Evolutionary conservation across 1,140 invertebrate genomes (phyloP), one percentile per base, ranked within the genome.

Genomic region (Pteromalus puparum): DNA sequence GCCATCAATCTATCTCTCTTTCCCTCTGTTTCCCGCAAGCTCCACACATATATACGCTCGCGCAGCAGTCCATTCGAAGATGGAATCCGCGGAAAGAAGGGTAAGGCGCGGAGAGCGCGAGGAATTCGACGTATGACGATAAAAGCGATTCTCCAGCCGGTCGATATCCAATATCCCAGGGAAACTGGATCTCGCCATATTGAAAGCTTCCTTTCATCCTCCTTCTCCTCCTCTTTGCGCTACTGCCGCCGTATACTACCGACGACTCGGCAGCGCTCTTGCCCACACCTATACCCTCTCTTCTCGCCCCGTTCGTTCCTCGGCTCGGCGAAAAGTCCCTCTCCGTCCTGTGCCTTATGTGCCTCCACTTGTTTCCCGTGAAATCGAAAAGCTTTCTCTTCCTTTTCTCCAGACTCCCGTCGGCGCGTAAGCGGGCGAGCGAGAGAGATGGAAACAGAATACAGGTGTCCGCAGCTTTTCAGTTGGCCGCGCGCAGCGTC

Each of bases 101-200:
- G 38, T 34, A 61, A 21, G 30, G 61, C 34, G 65, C n/a, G 53
- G 46, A 24, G 15, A 61, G 42, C 81, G 72, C 53, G 28, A 67
- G 73, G 53, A 76, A 82, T 82, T 46, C 81, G 73, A 76, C 48
- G 81, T 67, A 26, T 73, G 73, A 61, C 81, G 46, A 34, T 82
- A 74, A 76, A 82, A 75, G 81, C 72, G 81, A 82, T 82, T 82
- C 81, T 26, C 12, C 70, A 53, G 24, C 53, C 30, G 81, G 81
- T 82, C 81, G 81, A 82, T 82, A 82, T 82, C 81, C 81, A 82
- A 82, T 82, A 82, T 76, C 73, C 81, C 72, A 21, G 48, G 72
- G 48, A 76, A 82, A 82, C 81, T 67, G 53, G 81, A 82, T 82
- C 81, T 76, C 28, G 81, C 70, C 73, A 82, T 82, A 82, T 82